Conservation (phyloP, 1,140 invertebrate species). For the Drosophila eugracilis region DNA sequence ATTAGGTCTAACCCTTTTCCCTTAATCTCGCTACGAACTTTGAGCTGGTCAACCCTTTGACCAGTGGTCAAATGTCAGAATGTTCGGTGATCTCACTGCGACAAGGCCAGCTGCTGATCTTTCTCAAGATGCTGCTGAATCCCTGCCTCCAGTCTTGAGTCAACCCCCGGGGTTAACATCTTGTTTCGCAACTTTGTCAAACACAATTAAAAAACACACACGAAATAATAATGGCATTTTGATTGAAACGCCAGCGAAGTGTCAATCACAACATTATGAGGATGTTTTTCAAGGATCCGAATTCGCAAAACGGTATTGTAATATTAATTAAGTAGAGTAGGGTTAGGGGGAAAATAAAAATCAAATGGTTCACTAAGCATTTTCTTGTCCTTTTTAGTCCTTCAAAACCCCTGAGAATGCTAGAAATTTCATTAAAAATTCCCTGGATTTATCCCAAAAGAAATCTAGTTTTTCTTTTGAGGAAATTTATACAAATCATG, state of each 20-base stretch:
- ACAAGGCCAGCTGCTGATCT: slow-evolving; percentile 55
- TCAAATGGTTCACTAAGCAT: slow-evolving; percentile 68
- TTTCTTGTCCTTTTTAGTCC: slow-evolving; percentile 4
- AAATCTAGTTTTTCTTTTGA: slow-evolving; percentile 59
- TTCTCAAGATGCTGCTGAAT: slow-evolving; percentile 44
- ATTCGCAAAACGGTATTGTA: slow-evolving; percentile 44
- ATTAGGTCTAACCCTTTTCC: slow-evolving; percentile 38
- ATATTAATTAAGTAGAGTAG: slow-evolving; percentile 50
- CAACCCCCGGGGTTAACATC: slow-evolving; percentile 64
- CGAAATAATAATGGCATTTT: slow-evolving; percentile 63
- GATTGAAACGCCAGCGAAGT: slow-evolving; percentile 71
- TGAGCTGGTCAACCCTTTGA: slow-evolving; percentile 60
- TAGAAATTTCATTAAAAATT: slow-evolving; percentile 64
- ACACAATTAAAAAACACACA: slow-evolving; percentile 65
- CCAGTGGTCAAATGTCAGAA: slow-evolving; percentile 78
- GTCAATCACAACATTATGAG: slow-evolving; percentile 64
- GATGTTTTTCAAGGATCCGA: slow-evolving; percentile 37
- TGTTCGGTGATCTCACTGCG: not conserved
- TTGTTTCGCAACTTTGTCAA: slow-evolving; percentile 80
- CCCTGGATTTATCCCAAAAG: slow-evolving; percentile 54
- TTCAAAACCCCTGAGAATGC: slow-evolving; percentile 35
- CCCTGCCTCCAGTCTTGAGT: slow-evolving; percentile 21
- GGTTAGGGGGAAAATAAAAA: slow-evolving; percentile 31
- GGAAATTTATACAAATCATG: slow-evolving; percentile 57
- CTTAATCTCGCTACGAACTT: slow-evolving; percentile 20